Evolutionary conservation across 2,113 vertebrate genomes (phyloP).

Genomic region (Centropus bengalensis): DNA sequence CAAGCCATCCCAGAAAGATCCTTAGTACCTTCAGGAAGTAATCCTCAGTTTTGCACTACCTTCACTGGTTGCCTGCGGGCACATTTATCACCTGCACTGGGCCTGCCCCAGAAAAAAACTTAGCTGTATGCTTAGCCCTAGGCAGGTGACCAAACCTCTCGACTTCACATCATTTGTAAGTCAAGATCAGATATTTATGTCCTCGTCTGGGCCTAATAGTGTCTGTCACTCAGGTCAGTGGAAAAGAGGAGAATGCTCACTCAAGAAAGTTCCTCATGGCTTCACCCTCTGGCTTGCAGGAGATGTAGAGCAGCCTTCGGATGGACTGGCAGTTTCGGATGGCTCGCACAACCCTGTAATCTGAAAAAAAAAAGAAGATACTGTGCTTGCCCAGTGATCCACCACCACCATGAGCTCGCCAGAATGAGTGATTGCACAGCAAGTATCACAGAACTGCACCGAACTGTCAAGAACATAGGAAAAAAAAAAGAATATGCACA

Average conservation of each 20-base stretch:
- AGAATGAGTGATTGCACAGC: neutral
- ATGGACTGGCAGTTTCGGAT: conserved; percentile 79
- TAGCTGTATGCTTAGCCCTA: neutral
- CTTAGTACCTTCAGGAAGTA: neutral
- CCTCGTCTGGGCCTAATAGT: neutral
- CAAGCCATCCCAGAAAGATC: neutral
- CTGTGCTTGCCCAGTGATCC: neutral
- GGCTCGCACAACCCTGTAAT: conserved; percentile 80
- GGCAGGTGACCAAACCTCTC: neutral
- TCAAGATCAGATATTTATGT: neutral
- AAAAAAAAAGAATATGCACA: neutral
- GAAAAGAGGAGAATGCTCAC: conserved; percentile 22
- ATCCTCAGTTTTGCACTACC: neutral
- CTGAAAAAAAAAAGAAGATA: conserved; percentile 24
- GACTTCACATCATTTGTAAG: neutral
- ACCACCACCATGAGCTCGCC: neutral
- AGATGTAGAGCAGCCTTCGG: conserved; percentile 82
- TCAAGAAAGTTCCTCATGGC: conserved; percentile 86
- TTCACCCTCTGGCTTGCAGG: conserved; percentile 87
- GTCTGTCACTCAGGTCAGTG: neutral
- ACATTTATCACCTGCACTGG: neutral
- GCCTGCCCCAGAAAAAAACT: neutral
- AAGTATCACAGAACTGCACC: neutral
- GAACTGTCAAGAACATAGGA: neutral
- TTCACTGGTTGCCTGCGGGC: neutral